A percentile compares a stretch with the other conserved stretches of the same genome.
Conservation (phyloP, 2,113 vertebrate genomes). For the Lathamus discolor region DNA sequence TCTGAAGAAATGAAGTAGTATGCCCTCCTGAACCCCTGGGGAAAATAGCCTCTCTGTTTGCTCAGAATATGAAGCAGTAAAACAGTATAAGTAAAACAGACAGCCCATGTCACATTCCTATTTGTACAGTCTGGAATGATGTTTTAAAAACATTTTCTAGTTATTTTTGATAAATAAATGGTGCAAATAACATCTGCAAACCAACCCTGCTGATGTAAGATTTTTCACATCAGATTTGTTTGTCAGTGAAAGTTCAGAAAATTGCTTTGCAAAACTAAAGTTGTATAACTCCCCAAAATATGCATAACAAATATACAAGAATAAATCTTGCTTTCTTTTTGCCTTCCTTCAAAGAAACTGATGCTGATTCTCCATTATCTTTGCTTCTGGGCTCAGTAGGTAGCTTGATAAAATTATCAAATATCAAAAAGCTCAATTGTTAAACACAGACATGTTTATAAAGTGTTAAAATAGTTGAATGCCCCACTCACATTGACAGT, state of each 20-base stretch:
- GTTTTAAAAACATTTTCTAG: constrained; percentile 76
- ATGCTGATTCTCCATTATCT: neutral
- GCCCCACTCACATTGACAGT: neutral
- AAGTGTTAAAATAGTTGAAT: neutral
- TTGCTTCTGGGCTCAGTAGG: neutral
- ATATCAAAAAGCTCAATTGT: neutral
- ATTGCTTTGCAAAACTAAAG: constrained; percentile 61
- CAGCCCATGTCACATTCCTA: constrained; percentile 87
- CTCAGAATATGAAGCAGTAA: constrained; percentile 92
- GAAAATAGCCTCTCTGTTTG: constrained; percentile 90
- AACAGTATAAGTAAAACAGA: constrained; percentile 91
- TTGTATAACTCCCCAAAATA: constrained; percentile 37
- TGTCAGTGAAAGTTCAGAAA: constrained; percentile 60
- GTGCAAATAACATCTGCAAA: constrained; percentile 73
- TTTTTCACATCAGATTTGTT: constrained; percentile 68
- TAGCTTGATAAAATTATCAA: neutral
- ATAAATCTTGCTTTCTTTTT: neutral
- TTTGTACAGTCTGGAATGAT: constrained; percentile 71
- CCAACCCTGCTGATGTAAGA: constrained; percentile 63
- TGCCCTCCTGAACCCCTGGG: constrained; percentile 96
- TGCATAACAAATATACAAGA: neutral
- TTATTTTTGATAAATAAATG: constrained; percentile 79
- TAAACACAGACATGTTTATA: neutral
- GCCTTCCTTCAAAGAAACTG: neutral
- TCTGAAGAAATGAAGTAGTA: constrained; percentile 98